These are phyloP conservation scores for Eurois occulta DNA, from an alignment of 2,888 invertebrate species.

Conservation along the genomic window DNA sequence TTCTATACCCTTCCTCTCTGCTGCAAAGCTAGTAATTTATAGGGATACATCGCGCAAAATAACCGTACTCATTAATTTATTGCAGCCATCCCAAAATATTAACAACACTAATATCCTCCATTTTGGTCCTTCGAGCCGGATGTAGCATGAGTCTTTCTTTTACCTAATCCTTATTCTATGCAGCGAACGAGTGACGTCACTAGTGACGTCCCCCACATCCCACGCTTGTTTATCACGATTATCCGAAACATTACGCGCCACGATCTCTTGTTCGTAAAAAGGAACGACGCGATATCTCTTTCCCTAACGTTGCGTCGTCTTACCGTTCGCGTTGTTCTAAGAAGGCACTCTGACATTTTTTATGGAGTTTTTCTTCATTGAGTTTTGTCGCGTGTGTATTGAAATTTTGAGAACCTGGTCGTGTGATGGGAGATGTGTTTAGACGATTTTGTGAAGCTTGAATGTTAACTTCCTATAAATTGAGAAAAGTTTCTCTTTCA, in stretches of 20 bases:
- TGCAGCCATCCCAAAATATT: too few species aligned
- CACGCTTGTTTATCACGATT: constrained; percentile 67
- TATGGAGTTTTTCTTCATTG: constrained; percentile 54
- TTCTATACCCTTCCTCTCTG: too few species aligned
- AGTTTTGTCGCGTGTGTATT: constrained; percentile 26
- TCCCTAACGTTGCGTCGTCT: constrained; percentile 61
- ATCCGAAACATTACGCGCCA: constrained; percentile 65
- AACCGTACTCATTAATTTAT: too few species aligned
- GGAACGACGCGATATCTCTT: constrained; percentile 69
- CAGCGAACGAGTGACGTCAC: constrained; percentile 48
- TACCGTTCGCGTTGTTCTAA: constrained; percentile 55
- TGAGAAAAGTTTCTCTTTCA: not conserved
- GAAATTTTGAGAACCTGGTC: not conserved
- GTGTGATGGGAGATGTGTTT: too few species aligned
- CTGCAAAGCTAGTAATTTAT: too few species aligned
- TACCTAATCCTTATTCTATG: constrained; percentile 20
- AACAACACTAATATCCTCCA: too few species aligned
- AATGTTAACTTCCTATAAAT: not conserved
- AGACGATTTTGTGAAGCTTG: too few species aligned
- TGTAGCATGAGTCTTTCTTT: constrained; percentile 3
- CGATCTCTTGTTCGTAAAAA: constrained; percentile 69
- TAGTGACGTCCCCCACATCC: constrained; percentile 48
- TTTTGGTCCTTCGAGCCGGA: too few species aligned
- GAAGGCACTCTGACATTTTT: constrained; percentile 59
- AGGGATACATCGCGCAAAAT: too few species aligned